Evolutionary conservation across 2,797 vertebrate genomes (phyloP), one percentile per base, ranked within the genome.

Genomic region (Mormyrus hasselquistii): DNA sequence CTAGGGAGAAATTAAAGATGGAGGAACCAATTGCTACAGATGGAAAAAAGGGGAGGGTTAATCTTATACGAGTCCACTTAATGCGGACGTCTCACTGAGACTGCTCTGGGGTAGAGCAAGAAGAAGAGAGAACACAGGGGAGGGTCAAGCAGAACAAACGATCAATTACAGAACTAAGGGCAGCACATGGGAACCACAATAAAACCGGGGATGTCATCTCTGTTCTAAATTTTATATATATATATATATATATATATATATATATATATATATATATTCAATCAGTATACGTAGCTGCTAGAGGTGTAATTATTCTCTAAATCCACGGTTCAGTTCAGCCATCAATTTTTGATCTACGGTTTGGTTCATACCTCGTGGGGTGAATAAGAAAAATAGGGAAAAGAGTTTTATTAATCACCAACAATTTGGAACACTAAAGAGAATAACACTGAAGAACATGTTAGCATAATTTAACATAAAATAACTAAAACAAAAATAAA

Each of bases 1-100:
- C 88, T 94, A 95, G 92, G 91, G 93, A 95, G 91, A 95, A 94
- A 92, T 95, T 93, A 91, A 92, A 95, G 94, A 92, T 94, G 95
- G 38, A 95, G 93, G 95, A 95, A 90, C 93, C 94, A 19, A 94
- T 93, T 87, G 93, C 94, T 88, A 94, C 94, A 79, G 95, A 95
- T 94, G 94, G 93, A 87, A 59, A 2, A n/a, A 87, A 73, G 87
- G 82, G 86, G 90, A n/a, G 29, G 34, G 59, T 12, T 86, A 53
- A 86, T 73, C 84, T 62, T 38, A 25, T 8, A 86, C 86, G 59
- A 89, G 44, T 25, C n/a, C 79, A 38, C 47, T 38, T 52, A 25
- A 88, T 83, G 82, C 44, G 65, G 88, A 59, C 25, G 10, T 85
- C 59, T 41, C 49, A 41, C 14, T 89, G 84, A 89, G 47, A 73